phyloP scores from a whole-genome alignment of 2,888 invertebrate species.

The Nipponacmea schrenckii region DNA sequence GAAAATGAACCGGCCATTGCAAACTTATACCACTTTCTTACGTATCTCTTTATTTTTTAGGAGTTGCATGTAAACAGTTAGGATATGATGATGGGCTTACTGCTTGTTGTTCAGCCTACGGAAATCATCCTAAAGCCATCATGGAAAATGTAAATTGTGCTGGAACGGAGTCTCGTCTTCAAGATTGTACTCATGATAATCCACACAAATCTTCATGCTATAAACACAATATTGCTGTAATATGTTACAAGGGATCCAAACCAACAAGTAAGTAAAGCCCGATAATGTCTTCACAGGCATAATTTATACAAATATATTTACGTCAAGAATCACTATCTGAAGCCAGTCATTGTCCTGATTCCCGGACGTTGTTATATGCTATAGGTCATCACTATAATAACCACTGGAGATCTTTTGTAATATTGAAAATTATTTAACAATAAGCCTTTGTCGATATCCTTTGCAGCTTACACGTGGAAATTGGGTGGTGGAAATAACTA shows the following conservation, averaged over 20 bases:
- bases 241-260: conserved; percentile 33
- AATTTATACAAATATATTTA: not conserved
- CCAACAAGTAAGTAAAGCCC: conserved; percentile 33
- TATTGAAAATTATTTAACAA: not conserved
- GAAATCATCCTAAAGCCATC: conserved; percentile 41
- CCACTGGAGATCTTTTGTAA: not conserved
- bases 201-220: conserved; percentile 38
- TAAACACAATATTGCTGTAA: conserved; percentile 37
- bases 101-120: conserved; percentile 48
- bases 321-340: not conserved
- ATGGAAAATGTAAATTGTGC: conserved; percentile 43
- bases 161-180: conserved; percentile 45
- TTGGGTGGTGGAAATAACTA: conserved; percentile 44
- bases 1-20: not conserved
- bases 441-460: not conserved
- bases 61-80: conserved; percentile 45
- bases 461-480: conserved; percentile 37
- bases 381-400: too few relatives aligned
- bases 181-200: conserved; percentile 34
- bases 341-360: too few relatives aligned
- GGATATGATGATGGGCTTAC: conserved; percentile 48
- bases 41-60: conserved; percentile 25
- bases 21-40: not conserved
- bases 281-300: not conserved
- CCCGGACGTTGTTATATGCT: not conserved